Conservation (phyloP, 2,797 vertebrate species). For the Periophthalmus magnuspinnatus region DNA sequence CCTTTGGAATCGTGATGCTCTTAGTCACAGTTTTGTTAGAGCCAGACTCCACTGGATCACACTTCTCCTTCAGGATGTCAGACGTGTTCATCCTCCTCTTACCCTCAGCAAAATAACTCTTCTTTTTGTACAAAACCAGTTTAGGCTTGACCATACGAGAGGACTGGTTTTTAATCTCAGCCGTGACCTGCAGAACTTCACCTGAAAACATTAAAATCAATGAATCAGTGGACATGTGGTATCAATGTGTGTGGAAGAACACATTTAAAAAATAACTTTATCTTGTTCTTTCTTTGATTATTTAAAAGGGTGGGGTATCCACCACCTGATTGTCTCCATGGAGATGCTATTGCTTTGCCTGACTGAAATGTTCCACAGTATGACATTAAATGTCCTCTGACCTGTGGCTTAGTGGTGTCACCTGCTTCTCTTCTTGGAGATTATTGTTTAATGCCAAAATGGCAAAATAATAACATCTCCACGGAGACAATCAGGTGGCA, state of each 20-base stretch:
- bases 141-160: slow-evolving; percentile 59
- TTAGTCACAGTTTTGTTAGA: slow-evolving; percentile 36
- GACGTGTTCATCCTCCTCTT: slow-evolving; percentile 33
- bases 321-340: too few species aligned
- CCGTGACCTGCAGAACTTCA: slow-evolving; percentile 27
- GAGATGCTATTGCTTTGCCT: too few species aligned
- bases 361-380: too few species aligned
- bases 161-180: slow-evolving; percentile 52
- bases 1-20: slow-evolving; percentile 49
- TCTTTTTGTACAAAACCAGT: slow-evolving; percentile 56
- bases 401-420: not conserved
- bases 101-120: slow-evolving; percentile 61
- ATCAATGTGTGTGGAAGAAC: not conserved
- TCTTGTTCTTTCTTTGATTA: not conserved
- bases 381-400: too few species aligned
- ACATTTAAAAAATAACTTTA: not conserved
- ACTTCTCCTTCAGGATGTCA: slow-evolving; percentile 46
- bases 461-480: too few species aligned
- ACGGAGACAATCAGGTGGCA: too few species aligned
- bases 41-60: slow-evolving; percentile 25
- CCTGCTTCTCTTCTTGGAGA: not conserved
- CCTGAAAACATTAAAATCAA: slow-evolving; percentile 31
- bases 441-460: not conserved
- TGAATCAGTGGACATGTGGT: not conserved
- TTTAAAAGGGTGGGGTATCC: too few species aligned